Conservation (phyloP, 2,797 vertebrate species). For the Enteromius afrohamiltoni region DNA sequence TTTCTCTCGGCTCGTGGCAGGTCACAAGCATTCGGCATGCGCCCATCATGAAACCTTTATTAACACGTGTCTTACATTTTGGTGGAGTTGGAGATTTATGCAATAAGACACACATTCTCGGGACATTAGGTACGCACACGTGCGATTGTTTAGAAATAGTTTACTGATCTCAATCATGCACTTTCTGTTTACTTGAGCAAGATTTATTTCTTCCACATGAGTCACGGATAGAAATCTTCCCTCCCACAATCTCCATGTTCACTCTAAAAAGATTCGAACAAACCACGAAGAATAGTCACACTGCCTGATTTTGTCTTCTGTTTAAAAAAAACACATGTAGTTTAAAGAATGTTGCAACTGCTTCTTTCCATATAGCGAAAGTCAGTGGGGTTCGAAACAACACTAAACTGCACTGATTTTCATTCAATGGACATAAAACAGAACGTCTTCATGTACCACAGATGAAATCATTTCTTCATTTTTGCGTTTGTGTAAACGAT, state of each 20-base stretch:
- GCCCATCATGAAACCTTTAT: constrained; percentile 47
- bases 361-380: too few relatives aligned
- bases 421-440: not conserved
- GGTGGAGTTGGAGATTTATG: constrained; percentile 1
- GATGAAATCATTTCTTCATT: not conserved
- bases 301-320: not conserved
- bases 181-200: constrained; percentile 32
- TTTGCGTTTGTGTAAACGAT: not conserved
- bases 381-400: not conserved
- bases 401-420: not conserved
- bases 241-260: not conserved
- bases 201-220: constrained; percentile 43
- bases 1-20: constrained; percentile 29
- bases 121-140: constrained; percentile 15
- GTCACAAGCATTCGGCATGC: constrained; percentile 29
- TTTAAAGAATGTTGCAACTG: not conserved
- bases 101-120: constrained; percentile 7
- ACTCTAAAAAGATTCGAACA: not conserved
- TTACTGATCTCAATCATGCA: constrained; percentile 7
- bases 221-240: not conserved
- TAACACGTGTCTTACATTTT: constrained; percentile 62
- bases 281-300: not conserved
- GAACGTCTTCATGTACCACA: not conserved
- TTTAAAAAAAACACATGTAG: not conserved
- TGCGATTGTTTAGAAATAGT: constrained; percentile 40